Percentiles rank a stretch among this genome's conserved stretches.
phyloP scores from a whole-genome alignment of 2,113 vertebrate genomes.

The Saiga tatarica region DNA sequence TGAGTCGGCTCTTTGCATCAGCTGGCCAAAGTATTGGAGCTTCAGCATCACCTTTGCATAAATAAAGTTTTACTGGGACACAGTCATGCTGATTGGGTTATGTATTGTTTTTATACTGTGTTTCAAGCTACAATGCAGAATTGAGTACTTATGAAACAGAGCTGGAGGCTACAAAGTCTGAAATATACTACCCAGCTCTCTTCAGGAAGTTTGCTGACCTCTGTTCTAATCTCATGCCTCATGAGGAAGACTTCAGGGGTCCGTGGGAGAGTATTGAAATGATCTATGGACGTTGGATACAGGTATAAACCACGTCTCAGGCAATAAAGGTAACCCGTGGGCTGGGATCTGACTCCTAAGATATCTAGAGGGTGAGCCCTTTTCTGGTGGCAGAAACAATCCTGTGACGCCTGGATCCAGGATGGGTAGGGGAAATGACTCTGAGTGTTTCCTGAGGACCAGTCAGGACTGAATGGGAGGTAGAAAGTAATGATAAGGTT shows the following conservation, averaged over 20 bases:
- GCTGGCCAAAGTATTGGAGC: not conserved
- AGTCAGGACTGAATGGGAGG: not conserved
- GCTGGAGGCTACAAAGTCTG: not conserved
- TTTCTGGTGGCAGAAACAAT: not conserved
- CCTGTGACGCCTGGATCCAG: not conserved
- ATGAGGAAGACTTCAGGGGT: not conserved
- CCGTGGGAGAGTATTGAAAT: not conserved
- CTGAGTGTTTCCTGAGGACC: not conserved
- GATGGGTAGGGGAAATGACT: not conserved
- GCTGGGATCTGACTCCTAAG: not conserved
- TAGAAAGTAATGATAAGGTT: not conserved
- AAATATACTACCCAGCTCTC: not conserved
- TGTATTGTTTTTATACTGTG: not conserved
- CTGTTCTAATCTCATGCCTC: not conserved
- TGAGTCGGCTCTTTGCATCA: not conserved
- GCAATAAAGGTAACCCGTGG: accelerated
- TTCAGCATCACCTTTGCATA: not conserved
- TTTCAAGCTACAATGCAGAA: not conserved
- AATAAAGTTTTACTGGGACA: not conserved
- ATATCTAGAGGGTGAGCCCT: not conserved
- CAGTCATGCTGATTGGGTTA: not conserved
- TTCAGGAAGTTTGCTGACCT: not conserved
- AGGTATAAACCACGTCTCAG: not conserved
- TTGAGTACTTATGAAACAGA: not conserved
- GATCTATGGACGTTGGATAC: not conserved